Conservation (phyloP, 2,113 vertebrate species). For the Lagopus muta region DNA sequence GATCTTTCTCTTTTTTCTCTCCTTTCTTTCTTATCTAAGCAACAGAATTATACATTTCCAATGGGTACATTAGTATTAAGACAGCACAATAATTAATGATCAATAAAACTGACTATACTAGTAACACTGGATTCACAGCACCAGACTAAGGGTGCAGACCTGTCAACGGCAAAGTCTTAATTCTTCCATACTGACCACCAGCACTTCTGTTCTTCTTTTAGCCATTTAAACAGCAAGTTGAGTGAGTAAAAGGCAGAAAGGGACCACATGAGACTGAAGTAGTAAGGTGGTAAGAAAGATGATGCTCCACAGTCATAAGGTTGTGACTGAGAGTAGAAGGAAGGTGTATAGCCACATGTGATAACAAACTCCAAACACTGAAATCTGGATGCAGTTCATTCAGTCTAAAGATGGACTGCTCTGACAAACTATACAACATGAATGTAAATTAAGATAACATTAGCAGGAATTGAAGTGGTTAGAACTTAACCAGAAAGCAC, state of each 20-base stretch:
- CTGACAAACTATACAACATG: background rate
- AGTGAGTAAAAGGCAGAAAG: background rate
- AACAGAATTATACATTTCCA: background rate
- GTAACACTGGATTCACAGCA: background rate
- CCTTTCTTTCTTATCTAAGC: background rate
- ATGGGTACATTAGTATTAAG: background rate
- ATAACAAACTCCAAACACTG: background rate
- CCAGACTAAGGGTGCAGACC: background rate
- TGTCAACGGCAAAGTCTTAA: fast-evolving
- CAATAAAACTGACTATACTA: background rate
- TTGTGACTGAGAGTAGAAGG: background rate
- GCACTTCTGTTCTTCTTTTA: background rate
- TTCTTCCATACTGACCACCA: background rate
- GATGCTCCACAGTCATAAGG: background rate
- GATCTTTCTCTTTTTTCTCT: background rate
- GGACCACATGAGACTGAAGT: background rate
- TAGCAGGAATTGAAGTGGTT: background rate
- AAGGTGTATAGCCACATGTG: background rate
- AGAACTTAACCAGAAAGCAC: background rate
- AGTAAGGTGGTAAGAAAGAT: background rate
- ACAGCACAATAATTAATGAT: background rate
- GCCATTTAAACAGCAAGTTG: background rate
- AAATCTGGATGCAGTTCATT: background rate
- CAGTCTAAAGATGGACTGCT: background rate
- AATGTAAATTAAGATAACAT: background rate